phyloP scores from a whole-genome alignment of 2,113 vertebrate species.

The Sarotherodon lohbergeri region DNA sequence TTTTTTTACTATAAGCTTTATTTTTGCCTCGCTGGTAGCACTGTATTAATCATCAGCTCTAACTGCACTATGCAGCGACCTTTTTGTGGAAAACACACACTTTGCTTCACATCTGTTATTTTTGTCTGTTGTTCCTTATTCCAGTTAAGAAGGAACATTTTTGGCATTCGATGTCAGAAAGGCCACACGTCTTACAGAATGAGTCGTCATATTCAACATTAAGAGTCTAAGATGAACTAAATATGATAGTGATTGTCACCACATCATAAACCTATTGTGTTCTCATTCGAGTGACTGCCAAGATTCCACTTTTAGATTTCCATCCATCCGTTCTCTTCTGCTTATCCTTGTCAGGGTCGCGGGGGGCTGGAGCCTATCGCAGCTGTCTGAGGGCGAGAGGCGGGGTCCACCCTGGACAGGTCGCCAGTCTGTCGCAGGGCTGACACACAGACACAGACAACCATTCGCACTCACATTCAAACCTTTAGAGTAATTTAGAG shows the following conservation, averaged over 20 bases:
- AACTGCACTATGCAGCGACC: neutral
- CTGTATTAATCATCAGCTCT: neutral
- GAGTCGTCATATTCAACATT: neutral
- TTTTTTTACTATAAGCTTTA: neutral
- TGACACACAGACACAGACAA: neutral
- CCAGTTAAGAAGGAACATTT: neutral
- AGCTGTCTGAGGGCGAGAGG: neutral
- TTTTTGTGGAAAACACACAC: neutral
- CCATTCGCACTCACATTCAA: neutral
- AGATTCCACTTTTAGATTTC: neutral
- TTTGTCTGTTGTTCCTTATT: neutral
- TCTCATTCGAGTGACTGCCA: neutral
- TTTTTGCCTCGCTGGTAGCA: neutral
- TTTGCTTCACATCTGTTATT: neutral
- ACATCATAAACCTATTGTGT: neutral
- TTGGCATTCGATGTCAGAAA: neutral
- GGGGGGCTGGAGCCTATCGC: neutral
- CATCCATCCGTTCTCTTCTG: rapidly evolving
- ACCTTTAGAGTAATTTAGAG: neutral
- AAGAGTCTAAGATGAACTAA: neutral
- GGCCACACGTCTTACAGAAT: neutral
- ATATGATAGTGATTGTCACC: neutral
- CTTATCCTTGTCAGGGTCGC: neutral
- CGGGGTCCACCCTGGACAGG: neutral
- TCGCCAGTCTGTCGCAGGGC: neutral